Evolutionary conservation across 2,113 vertebrate genomes (phyloP).

Genomic region (Leptosomus discolor): DNA sequence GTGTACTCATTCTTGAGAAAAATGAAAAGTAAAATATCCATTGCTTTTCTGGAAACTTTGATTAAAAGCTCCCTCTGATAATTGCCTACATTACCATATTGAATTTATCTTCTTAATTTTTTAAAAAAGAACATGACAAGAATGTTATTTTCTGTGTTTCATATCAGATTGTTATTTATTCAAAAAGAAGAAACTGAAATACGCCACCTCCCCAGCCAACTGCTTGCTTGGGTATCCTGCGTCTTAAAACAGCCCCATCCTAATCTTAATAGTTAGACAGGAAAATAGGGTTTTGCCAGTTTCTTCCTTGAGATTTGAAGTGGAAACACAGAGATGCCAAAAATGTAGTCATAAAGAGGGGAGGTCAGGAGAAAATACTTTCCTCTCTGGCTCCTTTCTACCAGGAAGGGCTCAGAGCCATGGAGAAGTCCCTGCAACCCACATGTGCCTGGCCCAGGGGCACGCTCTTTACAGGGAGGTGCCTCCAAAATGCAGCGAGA

Average conservation of each 20-base stretch:
- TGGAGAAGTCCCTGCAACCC: background rate
- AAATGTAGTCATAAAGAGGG: background rate
- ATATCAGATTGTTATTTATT: background rate
- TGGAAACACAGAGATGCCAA: background rate
- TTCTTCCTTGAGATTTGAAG: background rate
- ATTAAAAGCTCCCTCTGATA: background rate
- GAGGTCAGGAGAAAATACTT: background rate
- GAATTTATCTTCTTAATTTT: background rate
- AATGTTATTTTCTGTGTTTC: background rate
- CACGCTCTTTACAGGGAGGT: background rate
- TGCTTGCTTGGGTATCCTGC: background rate
- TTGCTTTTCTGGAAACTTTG: background rate
- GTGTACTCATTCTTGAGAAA: background rate
- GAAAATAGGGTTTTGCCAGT: background rate
- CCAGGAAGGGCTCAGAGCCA: background rate
- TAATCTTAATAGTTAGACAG: too few species aligned
- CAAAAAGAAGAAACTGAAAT: background rate
- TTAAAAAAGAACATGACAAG: background rate
- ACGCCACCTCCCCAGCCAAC: background rate
- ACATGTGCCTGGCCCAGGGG: fast-evolving
- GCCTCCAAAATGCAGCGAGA: fast-evolving
- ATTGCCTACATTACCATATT: background rate
- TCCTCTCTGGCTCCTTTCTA: background rate
- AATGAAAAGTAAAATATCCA: background rate
- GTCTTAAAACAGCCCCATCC: background rate